Evolutionary conservation across 2,888 invertebrate species (phyloP), one percentile per base, ranked within the genome.

Genomic region (Drosophila paranaensis): DNA sequence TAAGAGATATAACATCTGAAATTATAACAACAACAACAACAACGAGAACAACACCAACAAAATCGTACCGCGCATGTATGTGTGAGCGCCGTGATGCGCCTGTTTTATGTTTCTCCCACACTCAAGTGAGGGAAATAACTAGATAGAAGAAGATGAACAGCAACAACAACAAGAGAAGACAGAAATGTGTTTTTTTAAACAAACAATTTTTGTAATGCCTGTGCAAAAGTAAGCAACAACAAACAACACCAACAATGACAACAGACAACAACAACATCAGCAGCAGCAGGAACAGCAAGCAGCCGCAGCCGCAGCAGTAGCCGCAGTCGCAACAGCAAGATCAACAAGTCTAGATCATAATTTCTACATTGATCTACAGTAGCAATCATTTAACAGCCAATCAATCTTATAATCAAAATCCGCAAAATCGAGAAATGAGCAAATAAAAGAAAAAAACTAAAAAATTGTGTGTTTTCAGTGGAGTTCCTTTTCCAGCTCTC

Each of bases 1-100:
- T 69, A 64, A 69, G 60, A 60, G 53, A 70, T 54, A 58, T 43
- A 62, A 60, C 48, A 66, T 63, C 58, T 75, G 69, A 48, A 67
- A 65, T 42, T 71, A 33, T 10, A 10, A 33, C 33, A 33, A 33
- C 30, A 8, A 76, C 58, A 58, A 73, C 40, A 40, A 71, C 25
- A 64, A 71, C 54, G 70, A 64, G 57, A 68, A 40, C 60, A 71
- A 65, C 35, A 39, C 14, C 40, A 27, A 71, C 54, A 58, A 71
- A 62, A 57, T 60, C 55, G 48, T 62, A 75, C 53, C 74, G 80
- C 76, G 67, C 79, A 88, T 87, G 75, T 81, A 84, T 82, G 79
- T 86, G 84, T 86, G 82, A 89, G 87, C 79, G 90, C 84, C 88
- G 88, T 82, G 77, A 78, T 87, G 90, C 87, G 90, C 88, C 81